Conservation (phyloP, 2,797 vertebrate genomes). For the Intellagama lesueurii region DNA sequence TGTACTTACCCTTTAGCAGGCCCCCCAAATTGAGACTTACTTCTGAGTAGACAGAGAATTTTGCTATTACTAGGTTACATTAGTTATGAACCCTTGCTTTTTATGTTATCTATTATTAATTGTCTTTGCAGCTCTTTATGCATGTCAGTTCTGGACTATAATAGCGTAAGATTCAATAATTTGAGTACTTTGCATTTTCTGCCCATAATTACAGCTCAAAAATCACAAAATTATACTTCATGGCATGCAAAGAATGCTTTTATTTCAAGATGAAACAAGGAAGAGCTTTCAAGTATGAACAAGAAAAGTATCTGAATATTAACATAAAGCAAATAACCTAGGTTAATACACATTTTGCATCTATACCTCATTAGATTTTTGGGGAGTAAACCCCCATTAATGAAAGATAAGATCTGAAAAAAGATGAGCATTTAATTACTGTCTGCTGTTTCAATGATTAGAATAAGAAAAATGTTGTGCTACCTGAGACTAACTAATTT, state of each 20-base stretch:
- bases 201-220: constrained; percentile 44
- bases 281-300: constrained; percentile 7
- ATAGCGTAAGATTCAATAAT: constrained; percentile 42
- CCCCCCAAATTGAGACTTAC: neutral
- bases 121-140: constrained; percentile 15
- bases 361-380: too few relatives aligned
- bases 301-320: neutral
- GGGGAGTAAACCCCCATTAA: too few relatives aligned
- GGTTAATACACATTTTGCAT: neutral
- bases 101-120: constrained; percentile 2
- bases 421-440: neutral
- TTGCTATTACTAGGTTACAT: neutral
- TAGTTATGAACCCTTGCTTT: neutral
- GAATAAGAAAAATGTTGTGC: neutral
- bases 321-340: constrained; percentile 27
- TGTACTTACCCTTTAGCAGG: too few relatives aligned
- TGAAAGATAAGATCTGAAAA: too few relatives aligned
- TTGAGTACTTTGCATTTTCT: constrained; percentile 41
- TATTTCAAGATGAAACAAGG: constrained; percentile 33
- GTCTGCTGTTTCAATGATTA: neutral
- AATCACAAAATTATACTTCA: constrained; percentile 40
- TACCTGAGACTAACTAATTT: neutral
- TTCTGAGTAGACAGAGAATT: neutral
- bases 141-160: constrained; percentile 26
- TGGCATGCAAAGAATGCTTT: neutral